phyloP scores from a whole-genome alignment of 2,888 invertebrate species.

The Drepana falcataria region DNA sequence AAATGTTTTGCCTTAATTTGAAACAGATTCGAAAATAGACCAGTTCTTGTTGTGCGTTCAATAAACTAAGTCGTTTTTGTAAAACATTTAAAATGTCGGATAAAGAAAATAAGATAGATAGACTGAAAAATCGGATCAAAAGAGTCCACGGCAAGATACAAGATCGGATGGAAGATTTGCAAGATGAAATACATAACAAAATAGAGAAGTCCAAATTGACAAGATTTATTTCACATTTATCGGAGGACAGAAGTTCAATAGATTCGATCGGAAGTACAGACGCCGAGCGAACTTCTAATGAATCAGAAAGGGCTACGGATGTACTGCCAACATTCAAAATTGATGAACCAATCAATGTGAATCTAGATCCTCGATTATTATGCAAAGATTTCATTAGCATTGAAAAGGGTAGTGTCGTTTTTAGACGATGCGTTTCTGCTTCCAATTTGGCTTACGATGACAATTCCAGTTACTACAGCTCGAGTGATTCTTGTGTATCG shows the following conservation, averaged over 20 bases:
- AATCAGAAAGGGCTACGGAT: conserved; percentile 27
- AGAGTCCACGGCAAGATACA: conserved; percentile 65
- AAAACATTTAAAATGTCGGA: conserved; percentile 37
- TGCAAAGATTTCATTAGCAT: conserved; percentile 52
- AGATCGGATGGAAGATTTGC: conserved; percentile 62
- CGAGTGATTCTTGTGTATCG: conserved; percentile 55
- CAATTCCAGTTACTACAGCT: conserved; percentile 39
- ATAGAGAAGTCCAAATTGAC: conserved; percentile 51
- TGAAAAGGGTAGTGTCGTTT: conserved; percentile 49
- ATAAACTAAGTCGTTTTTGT: conserved; percentile 4
- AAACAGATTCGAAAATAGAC: not conserved
- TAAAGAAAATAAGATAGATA: conserved; percentile 57
- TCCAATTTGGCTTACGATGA: conserved; percentile 47
- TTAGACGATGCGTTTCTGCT: conserved; percentile 46
- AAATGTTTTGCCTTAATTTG: not conserved
- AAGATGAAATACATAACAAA: conserved; percentile 63
- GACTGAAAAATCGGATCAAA: conserved; percentile 49
- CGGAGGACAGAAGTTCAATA: conserved; percentile 58
- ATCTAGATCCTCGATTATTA: conserved; percentile 34
- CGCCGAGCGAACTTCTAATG: conserved; percentile 30
- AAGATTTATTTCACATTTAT: conserved; percentile 53
- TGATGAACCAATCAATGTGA: conserved; percentile 36
- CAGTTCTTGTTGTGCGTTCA: not conserved
- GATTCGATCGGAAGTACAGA: conserved; percentile 25
- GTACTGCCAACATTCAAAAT: conserved; percentile 56